Evolutionary conservation across 2,797 vertebrate species (phyloP), one percentile per base, ranked within the genome.

Genomic region (Heteromormyrus szaboi): DNA sequence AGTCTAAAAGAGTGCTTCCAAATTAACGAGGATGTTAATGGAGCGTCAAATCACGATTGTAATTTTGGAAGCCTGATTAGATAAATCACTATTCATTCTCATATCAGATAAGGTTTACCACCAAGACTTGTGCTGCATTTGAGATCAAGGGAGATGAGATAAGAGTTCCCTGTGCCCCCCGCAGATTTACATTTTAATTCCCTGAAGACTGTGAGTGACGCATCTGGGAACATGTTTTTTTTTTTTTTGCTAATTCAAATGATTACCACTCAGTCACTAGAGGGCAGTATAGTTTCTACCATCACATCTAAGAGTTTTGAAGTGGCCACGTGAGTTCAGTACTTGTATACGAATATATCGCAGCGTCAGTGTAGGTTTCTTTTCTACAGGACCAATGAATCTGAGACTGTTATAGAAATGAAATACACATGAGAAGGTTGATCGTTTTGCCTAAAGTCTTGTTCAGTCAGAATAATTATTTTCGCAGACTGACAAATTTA

Each of bases 271-370:
- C 4, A 44, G 90, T 93, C 93, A 0, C 94, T 93, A 94, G 93
- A 94, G 94, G 94, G 94, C 94, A 94, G 92, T 91, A 91, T 92
- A 92, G 92, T 92, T 92, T 91, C 92, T 92, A 92, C 90, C 90
- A 92, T 68, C 54, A 37, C 2, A 17, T 62, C 41, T n/a, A 90
- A 87, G 22, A 44, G 6, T 79, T 48, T 2, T 41, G 56, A 72
- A 87, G 84, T n/a, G 84, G 14, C 44, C 14, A 50, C 85, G 19
- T 79, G 72, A 41, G 41, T 79, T 50, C 68, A 86, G 87, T 68
- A 83, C 51, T 79, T 88, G 25, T 33, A 76, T 85, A 68, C 88
- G 54, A 85, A 41, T 54, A 54, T 56, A 50, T 50, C 8, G n/a
- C 41, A 22, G 14, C 4, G 44, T 84, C 22, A 84, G 9, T 51